phyloP scores from a whole-genome alignment of 2,113 vertebrate species.

The Amphiprion ocellaris region DNA sequence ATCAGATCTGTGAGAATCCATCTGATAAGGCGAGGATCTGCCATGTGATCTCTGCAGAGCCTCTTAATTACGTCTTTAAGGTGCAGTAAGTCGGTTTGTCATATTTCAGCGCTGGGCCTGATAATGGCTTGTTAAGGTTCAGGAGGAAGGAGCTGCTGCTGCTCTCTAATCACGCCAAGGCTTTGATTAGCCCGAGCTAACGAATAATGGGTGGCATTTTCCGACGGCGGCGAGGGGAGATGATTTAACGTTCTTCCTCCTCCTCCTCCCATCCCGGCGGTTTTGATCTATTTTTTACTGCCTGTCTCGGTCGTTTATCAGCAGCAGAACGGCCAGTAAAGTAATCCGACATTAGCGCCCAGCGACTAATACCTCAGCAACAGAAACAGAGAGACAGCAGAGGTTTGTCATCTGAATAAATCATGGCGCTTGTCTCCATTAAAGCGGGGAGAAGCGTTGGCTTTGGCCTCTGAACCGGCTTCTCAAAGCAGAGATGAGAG shows the following conservation, averaged over 20 bases:
- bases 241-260: slow-evolving; percentile 76
- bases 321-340: slow-evolving; percentile 79
- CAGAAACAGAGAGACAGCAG: slow-evolving; percentile 57
- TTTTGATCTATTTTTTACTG: slow-evolving; percentile 86
- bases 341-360: slow-evolving; percentile 85
- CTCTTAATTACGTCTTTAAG: slow-evolving; percentile 55
- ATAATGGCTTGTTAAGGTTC: slow-evolving; percentile 77
- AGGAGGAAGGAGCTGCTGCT: slow-evolving; percentile 43
- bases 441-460: slow-evolving; percentile 53
- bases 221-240: slow-evolving; percentile 60
- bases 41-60: too few species aligned
- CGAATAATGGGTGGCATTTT: slow-evolving; percentile 82
- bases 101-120: slow-evolving; percentile 58
- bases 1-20: neutral
- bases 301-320: slow-evolving; percentile 84
- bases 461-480: slow-evolving; percentile 44
- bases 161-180: slow-evolving; percentile 74
- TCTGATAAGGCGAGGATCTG: too few species aligned
- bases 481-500: slow-evolving; percentile 50
- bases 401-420: slow-evolving; percentile 83
- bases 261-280: slow-evolving; percentile 69
- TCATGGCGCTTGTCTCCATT: slow-evolving; percentile 77
- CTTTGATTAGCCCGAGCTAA: slow-evolving; percentile 77
- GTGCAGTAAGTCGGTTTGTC: slow-evolving; percentile 48
- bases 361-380: slow-evolving; percentile 78